phyloP scores from a whole-genome alignment of 2,113 vertebrate species.

The Pholis gunnellus region DNA sequence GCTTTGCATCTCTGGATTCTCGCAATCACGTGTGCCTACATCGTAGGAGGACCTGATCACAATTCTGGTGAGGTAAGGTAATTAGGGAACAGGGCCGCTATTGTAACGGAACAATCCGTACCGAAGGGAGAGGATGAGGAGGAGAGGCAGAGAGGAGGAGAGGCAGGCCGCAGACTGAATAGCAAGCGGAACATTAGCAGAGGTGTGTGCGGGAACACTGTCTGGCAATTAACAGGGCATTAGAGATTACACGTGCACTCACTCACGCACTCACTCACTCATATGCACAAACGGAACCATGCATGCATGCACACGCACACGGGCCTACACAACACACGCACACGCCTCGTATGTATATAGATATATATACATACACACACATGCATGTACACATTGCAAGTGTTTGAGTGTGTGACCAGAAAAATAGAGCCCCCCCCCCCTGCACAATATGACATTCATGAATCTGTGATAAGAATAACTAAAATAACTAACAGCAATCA shows the following conservation, averaged over 20 bases:
- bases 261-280: constrained; percentile 41
- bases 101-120: constrained; percentile 88
- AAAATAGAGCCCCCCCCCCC: background rate
- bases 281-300: constrained; percentile 15
- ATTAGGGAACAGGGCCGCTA: constrained; percentile 89
- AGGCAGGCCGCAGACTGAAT: constrained; percentile 90
- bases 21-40: constrained; percentile 40
- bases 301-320: constrained; percentile 25
- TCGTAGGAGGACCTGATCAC: constrained; percentile 81
- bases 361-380: background rate
- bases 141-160: constrained; percentile 12
- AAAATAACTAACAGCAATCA: background rate
- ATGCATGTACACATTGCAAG: background rate
- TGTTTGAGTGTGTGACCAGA: background rate
- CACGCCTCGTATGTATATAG: background rate
- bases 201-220: constrained; percentile 96
- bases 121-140: constrained; percentile 67
- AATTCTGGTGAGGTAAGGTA: constrained; percentile 82
- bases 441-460: background rate
- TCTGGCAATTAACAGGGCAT: constrained; percentile 92
- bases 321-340: constrained; percentile 5
- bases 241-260: constrained; percentile 64
- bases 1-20: constrained; percentile 29
- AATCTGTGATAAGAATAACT: background rate
- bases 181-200: constrained; percentile 97